A percentile compares a stretch with the other conserved stretches of the same genome.
phyloP scores from a whole-genome alignment of 2,888 invertebrate genomes.

The Hirtodrosophila trivittata region DNA sequence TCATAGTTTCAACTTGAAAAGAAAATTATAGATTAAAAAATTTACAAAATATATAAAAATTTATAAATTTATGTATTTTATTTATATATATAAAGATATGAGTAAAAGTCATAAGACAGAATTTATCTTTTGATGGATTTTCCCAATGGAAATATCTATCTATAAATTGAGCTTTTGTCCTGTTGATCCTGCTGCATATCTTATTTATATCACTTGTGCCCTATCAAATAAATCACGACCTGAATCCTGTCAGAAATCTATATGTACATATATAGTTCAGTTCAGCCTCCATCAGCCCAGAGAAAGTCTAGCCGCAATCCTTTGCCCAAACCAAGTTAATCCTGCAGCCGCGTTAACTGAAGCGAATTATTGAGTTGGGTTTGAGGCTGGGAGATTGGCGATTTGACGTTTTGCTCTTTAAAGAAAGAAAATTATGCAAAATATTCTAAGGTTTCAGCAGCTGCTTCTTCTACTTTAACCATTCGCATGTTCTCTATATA shows the following conservation, averaged over 20 bases:
- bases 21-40: too few species aligned
- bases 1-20: too few species aligned
- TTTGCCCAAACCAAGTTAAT: conserved; percentile 29
- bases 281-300: background rate
- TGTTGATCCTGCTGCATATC: too few species aligned
- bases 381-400: conserved; percentile 27
- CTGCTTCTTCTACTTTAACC: conserved; percentile 11
- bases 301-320: conserved; percentile 25
- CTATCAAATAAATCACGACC: background rate
- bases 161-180: too few species aligned
- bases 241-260: background rate
- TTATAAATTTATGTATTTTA: too few species aligned
- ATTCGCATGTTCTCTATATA: conserved; percentile 2
- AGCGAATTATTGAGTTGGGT: conserved; percentile 56
- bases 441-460: conserved; percentile 4
- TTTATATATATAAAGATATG: too few species aligned
- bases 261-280: background rate
- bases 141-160: too few species aligned
- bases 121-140: too few species aligned
- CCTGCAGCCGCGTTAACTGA: conserved; percentile 39
- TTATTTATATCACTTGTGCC: background rate
- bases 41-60: too few species aligned
- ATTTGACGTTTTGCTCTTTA: conserved; percentile 10
- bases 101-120: too few species aligned
- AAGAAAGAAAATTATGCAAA: conserved; percentile 19